Evolutionary conservation across 1,140 invertebrate species (phyloP), one percentile per base, ranked within the genome.

Genomic region (Pemphigus obesinymphae): DNA sequence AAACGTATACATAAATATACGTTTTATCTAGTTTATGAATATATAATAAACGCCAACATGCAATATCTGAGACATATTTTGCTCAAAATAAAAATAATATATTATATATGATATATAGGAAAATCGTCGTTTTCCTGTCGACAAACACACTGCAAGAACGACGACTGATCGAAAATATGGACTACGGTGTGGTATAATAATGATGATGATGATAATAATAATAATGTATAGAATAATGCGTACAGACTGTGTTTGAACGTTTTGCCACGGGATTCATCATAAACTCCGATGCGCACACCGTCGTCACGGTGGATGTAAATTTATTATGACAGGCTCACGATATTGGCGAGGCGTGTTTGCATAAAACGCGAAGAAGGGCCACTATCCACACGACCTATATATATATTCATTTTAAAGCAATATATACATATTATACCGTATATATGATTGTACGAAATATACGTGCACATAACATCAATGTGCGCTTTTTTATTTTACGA

Each of bases 401-500:
- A 11, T 29, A 61, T 48, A 72, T 13, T 43, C 43, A 34, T 20
- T 43, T 72, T 45, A 26, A 29, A 43, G 40, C 23, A 17, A 55
- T 34, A 50, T 48, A 15, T 29, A 48, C 17, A 48, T 43, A 15
- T 66, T 70, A 72, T 29, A 23, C 11, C 26, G 17, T 23, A 78
- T 23, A 40, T 5, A 17, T 1, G 37, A 20, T 17, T 70, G 23
- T 40, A 58, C n/a, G 48, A 53, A 55, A 78, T 40, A 26, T 78
- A 37, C 37, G 37, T 40, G 55, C 15, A 63, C 37, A 80, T 63
- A 63, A 45, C 26, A 26, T 29, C 55, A n/a, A 29, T 45, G 55
- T 29, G 45, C 70, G 70, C 15, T 26, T 23, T 63, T 53, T 80
- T 80, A 80, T 80, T 80, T 63, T 80, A 70, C 68, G 68, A 70